A percentile compares a stretch with the other conserved stretches of the same genome.
Conservation (phyloP, 2,113 vertebrate species). For the Etheostoma cragini region DNA sequence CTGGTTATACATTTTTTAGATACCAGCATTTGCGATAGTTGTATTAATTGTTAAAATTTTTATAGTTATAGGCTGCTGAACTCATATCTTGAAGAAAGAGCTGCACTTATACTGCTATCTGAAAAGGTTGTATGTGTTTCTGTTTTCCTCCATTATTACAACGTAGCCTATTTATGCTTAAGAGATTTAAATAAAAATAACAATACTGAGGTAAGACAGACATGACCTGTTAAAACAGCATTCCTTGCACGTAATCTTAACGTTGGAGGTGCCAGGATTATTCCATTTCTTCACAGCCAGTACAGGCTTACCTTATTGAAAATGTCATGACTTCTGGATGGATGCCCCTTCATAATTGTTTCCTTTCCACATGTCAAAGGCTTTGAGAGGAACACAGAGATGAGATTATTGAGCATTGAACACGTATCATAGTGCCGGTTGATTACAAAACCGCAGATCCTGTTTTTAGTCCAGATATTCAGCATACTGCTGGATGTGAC, state of each 20-base stretch:
- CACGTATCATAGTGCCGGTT: not conserved
- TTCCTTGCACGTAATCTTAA: not conserved
- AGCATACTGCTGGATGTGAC: not conserved
- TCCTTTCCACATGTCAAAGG: conserved; percentile 39
- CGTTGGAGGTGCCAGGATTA: conserved; percentile 20
- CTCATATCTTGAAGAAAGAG: not conserved
- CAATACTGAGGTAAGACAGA: not conserved
- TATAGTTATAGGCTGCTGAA: not conserved
- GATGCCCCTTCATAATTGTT: conserved; percentile 33
- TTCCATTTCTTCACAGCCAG: conserved; percentile 13
- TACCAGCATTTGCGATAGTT: not conserved
- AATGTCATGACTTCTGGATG: conserved; percentile 52
- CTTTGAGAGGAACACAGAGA: conserved; percentile 39
- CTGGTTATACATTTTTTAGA: not conserved
- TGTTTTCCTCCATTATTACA: not conserved
- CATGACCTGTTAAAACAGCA: not conserved
- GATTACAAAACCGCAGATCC: not conserved
- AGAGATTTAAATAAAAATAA: not conserved
- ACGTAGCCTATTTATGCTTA: not conserved
- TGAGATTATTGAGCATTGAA: conserved; percentile 55
- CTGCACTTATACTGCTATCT: not conserved
- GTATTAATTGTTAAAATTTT: not conserved
- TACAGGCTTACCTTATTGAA: conserved; percentile 31
- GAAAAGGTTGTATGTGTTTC: not conserved
- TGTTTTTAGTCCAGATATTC: conserved; percentile 19